These are phyloP conservation scores for Sebastes taczanowskii DNA, from an alignment of 2,797 vertebrate species.

Conservation along the genomic window DNA sequence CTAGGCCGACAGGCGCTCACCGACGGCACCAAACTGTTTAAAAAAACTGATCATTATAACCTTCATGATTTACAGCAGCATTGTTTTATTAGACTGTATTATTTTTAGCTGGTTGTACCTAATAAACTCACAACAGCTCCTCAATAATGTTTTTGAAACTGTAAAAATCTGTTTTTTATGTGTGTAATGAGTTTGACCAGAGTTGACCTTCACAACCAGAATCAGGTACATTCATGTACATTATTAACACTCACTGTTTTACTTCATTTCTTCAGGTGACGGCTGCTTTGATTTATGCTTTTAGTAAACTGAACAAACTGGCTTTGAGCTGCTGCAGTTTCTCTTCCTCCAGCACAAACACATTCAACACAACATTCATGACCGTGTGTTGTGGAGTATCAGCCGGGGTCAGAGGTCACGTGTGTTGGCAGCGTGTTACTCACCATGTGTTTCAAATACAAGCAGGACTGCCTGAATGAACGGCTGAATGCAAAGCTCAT, in stretches of 20 bases:
- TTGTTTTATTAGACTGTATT: too few species aligned
- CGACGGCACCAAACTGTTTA: too few species aligned
- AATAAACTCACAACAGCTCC: too few species aligned
- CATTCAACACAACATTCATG: background rate
- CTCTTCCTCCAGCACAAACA: background rate
- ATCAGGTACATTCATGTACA: background rate
- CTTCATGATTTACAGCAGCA: too few species aligned
- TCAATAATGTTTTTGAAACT: too few species aligned
- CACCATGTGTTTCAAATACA: conserved; percentile 53
- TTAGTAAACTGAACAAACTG: background rate
- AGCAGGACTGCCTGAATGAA: conserved; percentile 24
- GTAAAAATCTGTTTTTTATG: too few species aligned
- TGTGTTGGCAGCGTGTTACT: conserved; percentile 35
- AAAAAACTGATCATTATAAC: too few species aligned
- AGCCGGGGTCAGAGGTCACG: conserved; percentile 47
- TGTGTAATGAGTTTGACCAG: background rate
- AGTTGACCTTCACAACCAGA: background rate
- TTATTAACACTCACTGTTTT: background rate
- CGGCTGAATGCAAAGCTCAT: conserved; percentile 59
- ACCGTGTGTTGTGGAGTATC: background rate
- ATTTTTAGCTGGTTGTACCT: too few species aligned
- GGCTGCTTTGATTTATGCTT: background rate
- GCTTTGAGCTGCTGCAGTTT: background rate
- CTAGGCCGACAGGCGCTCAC: too few species aligned
- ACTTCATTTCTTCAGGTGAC: background rate